Base-by-base conservation (phyloP, 2,888 invertebrate species). In the Eupithecia subumbrata region DNA sequence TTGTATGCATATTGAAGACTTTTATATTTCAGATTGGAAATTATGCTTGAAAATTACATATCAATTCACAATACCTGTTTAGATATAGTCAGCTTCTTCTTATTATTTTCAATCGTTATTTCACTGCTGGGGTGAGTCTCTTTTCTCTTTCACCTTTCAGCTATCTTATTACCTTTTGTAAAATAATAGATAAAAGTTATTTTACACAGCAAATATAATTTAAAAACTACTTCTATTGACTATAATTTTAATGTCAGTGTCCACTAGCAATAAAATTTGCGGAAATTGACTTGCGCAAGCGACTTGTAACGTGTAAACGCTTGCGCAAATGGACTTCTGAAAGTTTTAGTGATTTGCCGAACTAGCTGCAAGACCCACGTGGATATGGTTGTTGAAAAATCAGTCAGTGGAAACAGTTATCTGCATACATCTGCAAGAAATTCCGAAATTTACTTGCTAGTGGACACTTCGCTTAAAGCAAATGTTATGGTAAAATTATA, bases 1-100 rank as follows among this genome's bases (percentile, higher is more conserved):
- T 85, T 92, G 91, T 91, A 79, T 92, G 89, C 90, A 91, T 89
- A 91, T 87, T 86, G 85, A 83, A 79, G 84, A 86, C 78, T 86
- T 83, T 80, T 76, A 76, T 80, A 74, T 74, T 74, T 74, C 80
- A 30, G 67, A 63, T 73, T 69, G 18, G 52, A 64, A 69, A 76
- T 34, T 69, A 56, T 12, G 73, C 68, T 73, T 73, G 52, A 69
- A 43, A 69, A 74, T 37, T 40, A 70, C 74, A 77, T 77, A 77
- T 74, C 77, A 30, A 71, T 34, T 43, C 16, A 67, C 22, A 52
- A 16, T 14, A 68, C 18, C 22, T 56, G 12, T 34, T 63, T 37
- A 43, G n/a, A n/a, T n/a, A n/a, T n/a, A n/a, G n/a, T n/a, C n/a
- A n/a, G 12, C 56, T 73, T 48, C n/a, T 11, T 37, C 5, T 63